A percentile compares a stretch with the other conserved stretches of the same genome.
phyloP scores from a whole-genome alignment of 2,797 vertebrate genomes.

The Micromesistius poutassou region DNA sequence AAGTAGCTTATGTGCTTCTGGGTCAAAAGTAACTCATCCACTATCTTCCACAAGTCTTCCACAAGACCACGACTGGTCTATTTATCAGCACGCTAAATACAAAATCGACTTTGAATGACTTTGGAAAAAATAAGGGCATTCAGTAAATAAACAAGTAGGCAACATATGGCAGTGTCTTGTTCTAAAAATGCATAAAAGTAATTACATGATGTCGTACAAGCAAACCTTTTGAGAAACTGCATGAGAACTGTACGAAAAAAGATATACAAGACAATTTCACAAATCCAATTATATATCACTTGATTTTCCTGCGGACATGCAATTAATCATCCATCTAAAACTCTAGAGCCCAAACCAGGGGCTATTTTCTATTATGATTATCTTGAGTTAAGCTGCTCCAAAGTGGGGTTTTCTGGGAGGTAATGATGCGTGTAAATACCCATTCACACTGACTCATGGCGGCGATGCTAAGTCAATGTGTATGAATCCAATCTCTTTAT shows the following conservation, averaged over 20 bases:
- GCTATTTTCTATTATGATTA: background rate
- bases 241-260: background rate
- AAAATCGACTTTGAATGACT: background rate
- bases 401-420: background rate
- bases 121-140: background rate
- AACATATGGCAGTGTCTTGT: background rate
- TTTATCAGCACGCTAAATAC: background rate
- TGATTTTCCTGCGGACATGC: background rate
- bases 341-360: background rate
- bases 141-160: background rate
- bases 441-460: constrained; percentile 6
- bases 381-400: background rate
- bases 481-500: constrained; percentile 5
- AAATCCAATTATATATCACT: background rate
- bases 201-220: background rate
- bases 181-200: background rate
- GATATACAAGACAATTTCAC: background rate
- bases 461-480: background rate
- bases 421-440: background rate
- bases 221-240: background rate
- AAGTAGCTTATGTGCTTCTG: too few species aligned
- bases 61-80: background rate
- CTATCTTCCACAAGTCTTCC: background rate
- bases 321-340: background rate
- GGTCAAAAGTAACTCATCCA: too few species aligned